These are phyloP conservation scores for Apamea monoglypha DNA, from an alignment of 2,888 invertebrate genomes.

Conservation along the genomic window DNA sequence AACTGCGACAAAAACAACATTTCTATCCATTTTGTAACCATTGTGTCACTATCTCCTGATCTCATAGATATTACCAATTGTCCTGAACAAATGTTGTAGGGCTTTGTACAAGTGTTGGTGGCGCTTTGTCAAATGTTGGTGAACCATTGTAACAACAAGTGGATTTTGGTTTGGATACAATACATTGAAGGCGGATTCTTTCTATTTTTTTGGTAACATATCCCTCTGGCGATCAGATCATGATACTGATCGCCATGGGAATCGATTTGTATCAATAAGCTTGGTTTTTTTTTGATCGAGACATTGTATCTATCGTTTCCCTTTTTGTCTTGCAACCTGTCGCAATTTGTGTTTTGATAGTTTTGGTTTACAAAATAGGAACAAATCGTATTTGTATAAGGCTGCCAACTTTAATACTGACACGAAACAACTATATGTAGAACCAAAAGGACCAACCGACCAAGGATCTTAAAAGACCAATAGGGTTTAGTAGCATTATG, in stretches of 20 bases:
- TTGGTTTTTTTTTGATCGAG: background rate
- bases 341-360: background rate
- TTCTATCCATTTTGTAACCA: slow-evolving; percentile 32
- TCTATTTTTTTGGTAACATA: slow-evolving; percentile 53
- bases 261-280: slow-evolving; percentile 5
- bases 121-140: slow-evolving; percentile 49
- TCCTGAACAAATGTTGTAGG: slow-evolving; percentile 37
- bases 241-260: slow-evolving; percentile 57
- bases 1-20: slow-evolving; percentile 23
- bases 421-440: background rate
- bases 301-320: background rate
- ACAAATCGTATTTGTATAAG: background rate
- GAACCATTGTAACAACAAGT: slow-evolving; percentile 61
- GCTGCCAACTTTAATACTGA: background rate
- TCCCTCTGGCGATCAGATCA: slow-evolving; percentile 54
- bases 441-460: background rate
- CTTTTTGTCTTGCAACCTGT: slow-evolving; percentile 43
- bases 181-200: slow-evolving; percentile 38
- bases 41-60: slow-evolving; percentile 58
- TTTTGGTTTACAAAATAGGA: background rate
- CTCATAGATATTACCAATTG: slow-evolving; percentile 54
- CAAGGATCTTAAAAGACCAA: background rate
- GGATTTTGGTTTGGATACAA: slow-evolving; percentile 54
- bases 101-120: slow-evolving; percentile 59
- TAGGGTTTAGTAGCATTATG: background rate